phyloP scores from a whole-genome alignment of 2,113 vertebrate species.

The Lucifuga dentata region DNA sequence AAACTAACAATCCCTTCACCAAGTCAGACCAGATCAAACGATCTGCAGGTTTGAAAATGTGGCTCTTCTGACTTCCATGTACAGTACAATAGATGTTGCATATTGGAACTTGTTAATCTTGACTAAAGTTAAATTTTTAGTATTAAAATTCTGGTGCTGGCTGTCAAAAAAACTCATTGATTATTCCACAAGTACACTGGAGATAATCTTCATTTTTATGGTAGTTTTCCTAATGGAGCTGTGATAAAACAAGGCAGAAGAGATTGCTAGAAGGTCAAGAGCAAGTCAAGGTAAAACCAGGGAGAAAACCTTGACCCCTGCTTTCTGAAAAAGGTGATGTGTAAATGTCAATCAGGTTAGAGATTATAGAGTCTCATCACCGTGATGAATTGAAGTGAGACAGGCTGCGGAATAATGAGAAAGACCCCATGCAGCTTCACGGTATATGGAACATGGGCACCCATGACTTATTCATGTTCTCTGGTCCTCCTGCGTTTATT shows the following conservation, averaged over 20 bases:
- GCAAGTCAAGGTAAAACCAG: slow-evolving; percentile 4
- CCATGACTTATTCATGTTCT: slow-evolving; percentile 72
- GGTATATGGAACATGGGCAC: slow-evolving; percentile 49
- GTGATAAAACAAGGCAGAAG: slow-evolving; percentile 4
- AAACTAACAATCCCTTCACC: too few species aligned
- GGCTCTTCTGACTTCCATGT: too few species aligned
- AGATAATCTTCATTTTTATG: slow-evolving; percentile 1
- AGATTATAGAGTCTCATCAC: slow-evolving; percentile 37
- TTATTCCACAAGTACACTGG: neutral
- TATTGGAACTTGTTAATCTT: too few species aligned
- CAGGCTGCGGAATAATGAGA: slow-evolving; percentile 55
- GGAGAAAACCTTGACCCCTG: slow-evolving; percentile 25
- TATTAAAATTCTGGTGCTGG: neutral
- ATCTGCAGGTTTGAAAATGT: too few species aligned
- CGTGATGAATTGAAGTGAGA: slow-evolving; percentile 61
- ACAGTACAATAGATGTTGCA: neutral
- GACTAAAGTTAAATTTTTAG: neutral
- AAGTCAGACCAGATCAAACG: too few species aligned
- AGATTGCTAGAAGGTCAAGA: neutral
- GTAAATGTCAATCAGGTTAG: slow-evolving; percentile 20
- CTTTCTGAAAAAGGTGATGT: slow-evolving; percentile 37
- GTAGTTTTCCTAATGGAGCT: neutral
- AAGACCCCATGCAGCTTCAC: slow-evolving; percentile 20
- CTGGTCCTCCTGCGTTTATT: slow-evolving; percentile 42
- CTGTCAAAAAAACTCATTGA: neutral